Conservation (phyloP, 1,140 invertebrate species). For the Drosophila jambulina region DNA sequence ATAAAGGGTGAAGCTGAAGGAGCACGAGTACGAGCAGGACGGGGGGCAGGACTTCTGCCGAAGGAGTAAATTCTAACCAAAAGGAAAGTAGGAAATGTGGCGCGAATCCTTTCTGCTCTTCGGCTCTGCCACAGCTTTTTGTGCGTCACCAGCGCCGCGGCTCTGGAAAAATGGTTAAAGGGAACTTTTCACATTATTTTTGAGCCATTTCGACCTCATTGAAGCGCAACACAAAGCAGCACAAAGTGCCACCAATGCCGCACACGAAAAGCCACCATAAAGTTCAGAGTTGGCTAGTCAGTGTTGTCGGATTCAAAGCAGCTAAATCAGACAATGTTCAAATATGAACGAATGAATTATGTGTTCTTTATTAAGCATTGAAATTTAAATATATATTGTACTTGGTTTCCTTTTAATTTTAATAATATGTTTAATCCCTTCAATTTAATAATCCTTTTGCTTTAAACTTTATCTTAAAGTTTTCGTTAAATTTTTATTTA, state of each 20-base stretch:
- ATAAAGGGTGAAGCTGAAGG: conserved; percentile 10
- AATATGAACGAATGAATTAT: not conserved
- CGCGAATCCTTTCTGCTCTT: conserved; percentile 64
- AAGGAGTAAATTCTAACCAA: conserved; percentile 70
- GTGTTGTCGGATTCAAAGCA: conserved; percentile 8
- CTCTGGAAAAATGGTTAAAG: conserved; percentile 75
- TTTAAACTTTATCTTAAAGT: not conserved
- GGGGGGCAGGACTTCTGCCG: conserved; percentile 14
- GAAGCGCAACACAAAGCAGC: conserved; percentile 82
- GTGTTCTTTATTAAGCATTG: not conserved
- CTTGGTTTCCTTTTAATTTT: not conserved
- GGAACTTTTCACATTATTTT: conserved; percentile 83
- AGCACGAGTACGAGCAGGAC: not conserved
- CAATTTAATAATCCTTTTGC: not conserved
- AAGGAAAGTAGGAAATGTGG: conserved; percentile 63
- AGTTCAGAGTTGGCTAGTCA: conserved; percentile 34
- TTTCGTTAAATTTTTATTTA: not conserved
- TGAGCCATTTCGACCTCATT: conserved; percentile 84
- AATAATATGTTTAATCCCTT: not conserved
- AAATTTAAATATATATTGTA: not conserved
- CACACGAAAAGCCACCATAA: conserved; percentile 59
- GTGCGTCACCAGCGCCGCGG: conserved; percentile 42
- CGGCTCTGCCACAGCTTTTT: conserved; percentile 43
- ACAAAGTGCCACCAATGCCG: conserved; percentile 77
- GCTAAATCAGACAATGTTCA: not conserved